Evolutionary conservation across 1,140 invertebrate genomes (phyloP).

Genomic region (Dreissena polymorpha): DNA sequence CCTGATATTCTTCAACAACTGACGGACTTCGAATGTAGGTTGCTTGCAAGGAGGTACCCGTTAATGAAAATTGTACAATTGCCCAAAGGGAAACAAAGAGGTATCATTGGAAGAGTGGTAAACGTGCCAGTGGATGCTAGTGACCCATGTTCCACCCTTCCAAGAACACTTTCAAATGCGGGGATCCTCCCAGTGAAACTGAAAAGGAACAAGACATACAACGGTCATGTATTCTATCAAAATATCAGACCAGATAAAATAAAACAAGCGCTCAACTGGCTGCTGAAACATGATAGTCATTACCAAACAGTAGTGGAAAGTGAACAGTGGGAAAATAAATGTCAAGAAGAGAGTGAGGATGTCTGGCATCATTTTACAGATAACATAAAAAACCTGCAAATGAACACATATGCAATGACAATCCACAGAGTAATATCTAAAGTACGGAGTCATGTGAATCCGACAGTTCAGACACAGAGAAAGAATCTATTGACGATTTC

Average conservation of each 20-base stretch:
- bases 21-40: conserved; percentile 35
- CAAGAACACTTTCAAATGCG: conserved; percentile 1
- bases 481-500: neutral
- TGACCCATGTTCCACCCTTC: neutral
- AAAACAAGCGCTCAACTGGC: conserved; percentile 6
- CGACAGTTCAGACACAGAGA: neutral
- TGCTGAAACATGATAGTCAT: conserved; percentile 26
- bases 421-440: neutral
- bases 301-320: conserved; percentile 30
- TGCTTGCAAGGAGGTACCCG: conserved; percentile 41
- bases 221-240: conserved; percentile 28
- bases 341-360: too few relatives aligned
- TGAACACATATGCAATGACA: neutral
- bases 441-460: neutral
- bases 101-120: conserved; percentile 20
- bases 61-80: conserved; percentile 49
- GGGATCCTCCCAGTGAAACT: conserved; percentile 23
- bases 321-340: conserved; percentile 9
- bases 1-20: conserved; percentile 34
- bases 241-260: conserved; percentile 20
- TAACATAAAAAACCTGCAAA: too few relatives aligned
- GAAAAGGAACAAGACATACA: conserved; percentile 42
- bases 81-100: conserved; percentile 50
- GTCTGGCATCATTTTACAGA: too few relatives aligned
- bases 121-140: conserved; percentile 14